These are phyloP conservation scores for Cyclura pinguis DNA, from an alignment of 2,797 vertebrate genomes.

Conservation along the genomic window DNA sequence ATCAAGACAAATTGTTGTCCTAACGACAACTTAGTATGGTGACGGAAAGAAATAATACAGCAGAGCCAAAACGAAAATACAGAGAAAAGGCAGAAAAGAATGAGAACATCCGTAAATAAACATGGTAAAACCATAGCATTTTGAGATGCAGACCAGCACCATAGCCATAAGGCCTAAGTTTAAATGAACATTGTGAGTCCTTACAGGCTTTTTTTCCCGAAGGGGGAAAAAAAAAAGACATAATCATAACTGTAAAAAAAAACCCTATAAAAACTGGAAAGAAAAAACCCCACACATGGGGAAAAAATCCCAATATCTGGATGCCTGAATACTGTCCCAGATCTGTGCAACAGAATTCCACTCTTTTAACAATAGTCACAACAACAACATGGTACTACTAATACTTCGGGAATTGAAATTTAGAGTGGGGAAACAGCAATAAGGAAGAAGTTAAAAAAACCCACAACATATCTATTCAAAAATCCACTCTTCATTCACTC, in stretches of 20 bases:
- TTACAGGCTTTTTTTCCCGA: not conserved
- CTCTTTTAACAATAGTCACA: too few relatives aligned
- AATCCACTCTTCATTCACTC: not conserved
- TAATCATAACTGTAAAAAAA: too few relatives aligned
- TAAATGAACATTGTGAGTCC: not conserved
- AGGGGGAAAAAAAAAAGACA: too few relatives aligned
- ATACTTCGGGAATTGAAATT: not conserved
- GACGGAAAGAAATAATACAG: rapidly evolving
- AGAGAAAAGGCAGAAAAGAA: conserved; percentile 17
- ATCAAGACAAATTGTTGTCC: conserved; percentile 35
- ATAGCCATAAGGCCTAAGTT: conserved; percentile 43
- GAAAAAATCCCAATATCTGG: not conserved
- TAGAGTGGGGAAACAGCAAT: not conserved
- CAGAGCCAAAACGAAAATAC: conserved; percentile 8
- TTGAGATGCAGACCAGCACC: conserved; percentile 68
- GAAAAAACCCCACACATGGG: too few relatives aligned
- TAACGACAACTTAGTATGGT: not conserved
- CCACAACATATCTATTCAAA: not conserved
- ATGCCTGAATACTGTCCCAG: not conserved
- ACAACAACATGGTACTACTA: not conserved
- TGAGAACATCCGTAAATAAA: conserved; percentile 8
- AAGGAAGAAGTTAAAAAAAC: not conserved
- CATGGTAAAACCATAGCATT: conserved; percentile 26
- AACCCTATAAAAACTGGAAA: too few relatives aligned
- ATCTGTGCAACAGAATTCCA: not conserved